These are phyloP conservation scores for Parazoanthus atlanticus DNA, from an alignment of 92 coral and sea anemone species.

Conservation along the genomic window DNA sequence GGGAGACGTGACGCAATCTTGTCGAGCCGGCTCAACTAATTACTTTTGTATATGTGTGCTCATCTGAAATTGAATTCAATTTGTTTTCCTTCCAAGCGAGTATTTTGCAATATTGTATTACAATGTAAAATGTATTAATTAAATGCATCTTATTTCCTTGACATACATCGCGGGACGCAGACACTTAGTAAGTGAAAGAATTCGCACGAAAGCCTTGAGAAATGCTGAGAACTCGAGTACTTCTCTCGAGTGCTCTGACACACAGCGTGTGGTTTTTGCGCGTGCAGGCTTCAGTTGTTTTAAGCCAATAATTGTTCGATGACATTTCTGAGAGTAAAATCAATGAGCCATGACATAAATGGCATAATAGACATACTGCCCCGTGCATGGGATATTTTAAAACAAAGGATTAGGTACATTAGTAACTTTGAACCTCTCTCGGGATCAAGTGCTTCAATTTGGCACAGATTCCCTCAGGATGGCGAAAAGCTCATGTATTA, in stretches of 20 bases:
- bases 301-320: slow-evolving; percentile 12
- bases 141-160: not conserved
- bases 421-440: not conserved
- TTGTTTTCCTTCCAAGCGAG: slow-evolving; percentile 31
- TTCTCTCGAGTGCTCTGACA: not conserved
- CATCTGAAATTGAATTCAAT: slow-evolving; percentile 25
- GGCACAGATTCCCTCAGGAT: not conserved
- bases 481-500: not conserved
- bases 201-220: not conserved
- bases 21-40: slow-evolving; percentile 7
- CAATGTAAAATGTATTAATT: not conserved
- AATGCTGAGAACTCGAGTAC: not conserved
- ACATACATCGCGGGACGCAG: not conserved
- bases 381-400: not conserved
- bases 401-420: slow-evolving; percentile 24
- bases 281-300: slow-evolving; percentile 20
- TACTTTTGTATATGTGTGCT: slow-evolving; percentile 16
- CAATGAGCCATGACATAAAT: slow-evolving; percentile 4
- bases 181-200: not conserved
- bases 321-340: slow-evolving; percentile 17
- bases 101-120: slow-evolving; percentile 5
- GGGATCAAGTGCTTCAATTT: not conserved
- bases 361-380: not conserved
- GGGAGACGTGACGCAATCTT: slow-evolving; percentile 25
- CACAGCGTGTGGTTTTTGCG: slow-evolving; percentile 5